A percentile compares a stretch with the other conserved stretches of the same genome.
phyloP scores from a whole-genome alignment of 1,140 invertebrate genomes.

The Pogonognathellus flavescens region DNA sequence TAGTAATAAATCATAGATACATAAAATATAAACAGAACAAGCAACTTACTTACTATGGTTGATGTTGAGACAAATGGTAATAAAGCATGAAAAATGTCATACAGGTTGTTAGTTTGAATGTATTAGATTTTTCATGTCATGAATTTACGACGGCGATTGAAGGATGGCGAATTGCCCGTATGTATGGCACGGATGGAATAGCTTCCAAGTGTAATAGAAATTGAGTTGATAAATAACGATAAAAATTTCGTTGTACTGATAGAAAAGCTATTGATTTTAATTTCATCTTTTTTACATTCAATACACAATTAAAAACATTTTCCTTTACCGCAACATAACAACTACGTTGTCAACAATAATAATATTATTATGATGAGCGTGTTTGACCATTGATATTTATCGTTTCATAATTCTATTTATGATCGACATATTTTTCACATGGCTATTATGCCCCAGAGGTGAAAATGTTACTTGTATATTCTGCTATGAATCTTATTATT shows the following conservation, averaged over 20 bases:
- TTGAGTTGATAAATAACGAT: not conserved
- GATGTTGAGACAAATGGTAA: no score
- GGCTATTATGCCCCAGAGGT: slow-evolving; percentile 42
- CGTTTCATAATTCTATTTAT: slow-evolving; percentile 29
- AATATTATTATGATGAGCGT: not conserved
- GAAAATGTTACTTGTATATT: slow-evolving; percentile 5
- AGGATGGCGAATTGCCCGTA: no score
- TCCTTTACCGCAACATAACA: slow-evolving; percentile 1
- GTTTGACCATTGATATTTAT: slow-evolving; percentile 35
- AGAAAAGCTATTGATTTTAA: not conserved
- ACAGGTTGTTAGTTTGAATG: no score
- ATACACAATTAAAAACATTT: slow-evolving; percentile 12
- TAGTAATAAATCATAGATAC: no score
- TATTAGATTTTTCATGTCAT: no score
- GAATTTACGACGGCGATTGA: no score
- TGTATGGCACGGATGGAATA: no score
- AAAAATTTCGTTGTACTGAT: not conserved
- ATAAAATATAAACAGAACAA: no score
- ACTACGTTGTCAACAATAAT: not conserved
- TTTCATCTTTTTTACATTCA: not conserved
- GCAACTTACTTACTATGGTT: no score
- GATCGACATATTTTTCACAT: slow-evolving; percentile 32
- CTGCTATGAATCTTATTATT: no score
- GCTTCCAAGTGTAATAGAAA: not conserved
- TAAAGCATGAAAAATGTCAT: no score